Conservation (phyloP, 2,888 invertebrate species). For the Oxyteleia sp. region DNA sequence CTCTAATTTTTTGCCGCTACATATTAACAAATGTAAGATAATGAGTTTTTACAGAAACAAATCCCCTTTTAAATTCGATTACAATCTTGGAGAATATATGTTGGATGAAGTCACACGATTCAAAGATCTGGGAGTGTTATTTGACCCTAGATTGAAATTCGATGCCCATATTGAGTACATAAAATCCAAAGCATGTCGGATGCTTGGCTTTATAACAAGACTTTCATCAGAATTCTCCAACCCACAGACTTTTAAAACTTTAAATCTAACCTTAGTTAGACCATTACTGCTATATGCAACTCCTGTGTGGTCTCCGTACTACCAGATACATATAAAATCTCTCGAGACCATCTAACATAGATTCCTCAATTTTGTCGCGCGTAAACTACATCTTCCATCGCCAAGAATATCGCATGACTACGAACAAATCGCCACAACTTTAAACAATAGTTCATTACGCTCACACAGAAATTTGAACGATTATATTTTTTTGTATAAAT, state of each 20-base stretch:
- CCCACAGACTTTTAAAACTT: background rate
- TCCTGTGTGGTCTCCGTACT: background rate
- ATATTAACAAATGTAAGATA: constrained; percentile 14
- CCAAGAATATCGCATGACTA: too few relatives aligned
- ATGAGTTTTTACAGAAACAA: background rate
- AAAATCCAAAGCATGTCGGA: background rate
- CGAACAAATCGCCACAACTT: too few relatives aligned
- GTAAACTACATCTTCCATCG: too few relatives aligned
- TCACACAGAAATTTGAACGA: too few relatives aligned
- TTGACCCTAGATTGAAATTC: constrained; percentile 10
- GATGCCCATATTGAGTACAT: background rate
- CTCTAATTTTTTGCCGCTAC: background rate
- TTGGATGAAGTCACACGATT: background rate
- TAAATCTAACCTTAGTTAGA: background rate
- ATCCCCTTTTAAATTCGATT: background rate
- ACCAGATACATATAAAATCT: too few relatives aligned
- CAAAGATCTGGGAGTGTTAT: constrained; percentile 4
- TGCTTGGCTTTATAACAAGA: constrained; percentile 1
- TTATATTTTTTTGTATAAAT: too few relatives aligned
- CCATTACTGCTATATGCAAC: background rate
- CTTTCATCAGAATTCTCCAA: background rate
- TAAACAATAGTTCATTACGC: too few relatives aligned
- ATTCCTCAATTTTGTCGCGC: too few relatives aligned
- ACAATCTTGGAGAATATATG: background rate
- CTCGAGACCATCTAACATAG: too few relatives aligned